Evolutionary conservation across 2,888 invertebrate genomes (phyloP), one percentile per base, ranked within the genome.

Genomic region (Acronicta psi): DNA sequence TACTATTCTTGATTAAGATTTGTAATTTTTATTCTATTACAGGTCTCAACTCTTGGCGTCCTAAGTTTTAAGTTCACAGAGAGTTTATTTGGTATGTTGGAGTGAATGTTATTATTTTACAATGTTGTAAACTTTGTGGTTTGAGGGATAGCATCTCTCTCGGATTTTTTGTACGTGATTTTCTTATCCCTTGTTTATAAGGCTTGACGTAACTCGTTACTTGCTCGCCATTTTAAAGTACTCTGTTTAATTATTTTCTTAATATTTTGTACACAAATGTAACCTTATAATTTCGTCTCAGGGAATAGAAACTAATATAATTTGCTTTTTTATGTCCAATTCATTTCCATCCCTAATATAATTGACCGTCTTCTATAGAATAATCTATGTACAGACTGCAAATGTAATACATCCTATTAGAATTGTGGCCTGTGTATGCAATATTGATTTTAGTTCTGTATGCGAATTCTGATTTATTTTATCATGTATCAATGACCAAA

Each of bases 111-210:
- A 55, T 72, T 63, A 52, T 63, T 72, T 69, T 61, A 59, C 25
- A 55, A 55, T 59, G 43, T 50, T 54, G 58, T 61, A 68, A 50
- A 66, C 56, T 59, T 50, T 42, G 23, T 53, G 57, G 45, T 62
- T 55, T 59, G 46, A 36, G 66, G 68, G 77, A 68, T 77, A 72
- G 71, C 63, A 75, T 75, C 73, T 78, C 75, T 77, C 75, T 73
- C 69, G 29, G 57, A 55, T 38, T 61, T 44, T 38, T 53, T 56
- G 54, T 23, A 41, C 43, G 37, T 58, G 23, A 23, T 57, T 13
- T 36, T n/a, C 36, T 53, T 53, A 71, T 47, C 42, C 44, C 25
- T n/a, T n/a, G 34, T 34, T n/a, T n/a, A n/a, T n/a, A 41, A 61
- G 46, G 61, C 50, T 66, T 42, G 17, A 7, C n/a, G 25, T 29